Base-by-base conservation (phyloP, 2,888 invertebrate species). In the Nipponacmea schrenckii region DNA sequence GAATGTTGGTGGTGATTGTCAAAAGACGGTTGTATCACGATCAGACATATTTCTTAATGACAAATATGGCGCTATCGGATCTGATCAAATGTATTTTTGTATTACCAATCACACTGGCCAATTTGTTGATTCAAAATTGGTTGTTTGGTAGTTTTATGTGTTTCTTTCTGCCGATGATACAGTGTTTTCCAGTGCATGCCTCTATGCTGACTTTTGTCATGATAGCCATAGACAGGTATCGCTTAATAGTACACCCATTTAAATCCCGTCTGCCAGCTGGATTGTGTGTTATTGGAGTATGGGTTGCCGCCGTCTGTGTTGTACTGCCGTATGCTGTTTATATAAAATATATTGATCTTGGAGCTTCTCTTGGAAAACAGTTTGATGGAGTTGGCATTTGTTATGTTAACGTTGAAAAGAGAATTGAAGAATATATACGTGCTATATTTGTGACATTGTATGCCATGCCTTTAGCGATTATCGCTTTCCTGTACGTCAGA, bases 261-360 rank as follows among this genome's bases (percentile, higher is more conserved):
- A 92, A 92, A 84, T 91, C 92, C 1, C 91, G 93, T 39, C 75
- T 87, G 4, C 93, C 93, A 0, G 92, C 92, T 24, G 92, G 92
- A 77, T 92, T 93, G 20, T 93, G 93, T 84, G 91, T 92, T 67
- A 90, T 93, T 70, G 93, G 92, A 62, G 91, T 92, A n/a, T 94
- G 94, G 94, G 91, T 93, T 20, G 91, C 92, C 63, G 92, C 93
- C 20, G 91, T 93, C 80, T 93, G 93, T 84, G 91, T 93, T 71
- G 93, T 93, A 0, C 88, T 94, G 76, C 94, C 94, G 0, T 93
- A 93, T 89, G 93, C 93, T 63, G 92, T 93, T 77, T 94, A 93
- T 87, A 93, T 93, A 71, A 92, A 92, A 74, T 93, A 93, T 88
- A 90, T 93, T 72, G 93, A 93, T 86, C 89, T 94, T 69, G 93